Conservation (phyloP, 1,140 invertebrate genomes). For the Zaprionus ghesquierei region DNA sequence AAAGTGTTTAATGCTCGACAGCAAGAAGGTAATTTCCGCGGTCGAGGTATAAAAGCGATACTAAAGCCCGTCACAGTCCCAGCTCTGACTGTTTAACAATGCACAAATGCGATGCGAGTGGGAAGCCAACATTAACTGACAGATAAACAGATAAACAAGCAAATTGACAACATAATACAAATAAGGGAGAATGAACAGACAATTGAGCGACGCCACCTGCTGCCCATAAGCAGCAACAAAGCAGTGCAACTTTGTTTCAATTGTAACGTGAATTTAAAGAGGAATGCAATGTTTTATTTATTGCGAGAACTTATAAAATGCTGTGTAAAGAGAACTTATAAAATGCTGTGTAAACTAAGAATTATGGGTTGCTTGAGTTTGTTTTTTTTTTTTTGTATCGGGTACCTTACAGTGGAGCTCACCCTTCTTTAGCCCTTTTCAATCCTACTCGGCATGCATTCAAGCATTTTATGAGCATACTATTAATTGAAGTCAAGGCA, state of each 20-base stretch:
- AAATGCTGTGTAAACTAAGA: neutral
- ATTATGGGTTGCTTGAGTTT: neutral
- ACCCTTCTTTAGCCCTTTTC: neutral
- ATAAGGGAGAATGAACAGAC: neutral
- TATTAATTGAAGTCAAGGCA: slow-evolving; percentile 14
- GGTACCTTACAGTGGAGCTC: neutral
- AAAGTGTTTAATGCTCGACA: neutral
- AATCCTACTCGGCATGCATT: neutral
- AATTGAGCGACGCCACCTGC: slow-evolving; percentile 15
- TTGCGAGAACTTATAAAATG: neutral
- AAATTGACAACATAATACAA: slow-evolving; percentile 28
- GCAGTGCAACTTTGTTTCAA: slow-evolving; percentile 4
- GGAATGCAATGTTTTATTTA: neutral
- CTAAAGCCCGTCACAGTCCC: neutral
- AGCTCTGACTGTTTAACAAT: neutral
- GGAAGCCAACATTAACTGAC: slow-evolving; percentile 12
- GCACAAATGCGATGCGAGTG: neutral
- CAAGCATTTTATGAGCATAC: slow-evolving; percentile 3
- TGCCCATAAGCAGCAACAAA: neutral
- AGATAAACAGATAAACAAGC: slow-evolving; percentile 27
- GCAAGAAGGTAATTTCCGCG: neutral
- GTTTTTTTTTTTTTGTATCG: neutral
- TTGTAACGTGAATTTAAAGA: neutral
- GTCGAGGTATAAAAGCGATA: neutral
- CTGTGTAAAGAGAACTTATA: neutral